A percentile compares a stretch with the other conserved stretches of the same genome.
Conservation (phyloP, 2,888 invertebrate genomes). For the Vesta saturnalis region DNA sequence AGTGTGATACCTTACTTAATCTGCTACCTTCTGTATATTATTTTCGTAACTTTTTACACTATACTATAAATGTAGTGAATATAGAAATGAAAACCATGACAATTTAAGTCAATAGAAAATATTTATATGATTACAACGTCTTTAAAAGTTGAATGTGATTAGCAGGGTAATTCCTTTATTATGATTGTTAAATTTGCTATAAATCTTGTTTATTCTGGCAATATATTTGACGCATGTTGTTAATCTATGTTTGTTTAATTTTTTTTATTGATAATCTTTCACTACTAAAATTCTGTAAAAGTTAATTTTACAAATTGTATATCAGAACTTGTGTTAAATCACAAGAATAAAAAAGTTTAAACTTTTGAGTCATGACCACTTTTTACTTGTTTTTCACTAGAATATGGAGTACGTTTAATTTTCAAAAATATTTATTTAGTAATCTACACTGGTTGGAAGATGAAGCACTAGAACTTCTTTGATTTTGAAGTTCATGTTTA, state of each 20-base stretch:
- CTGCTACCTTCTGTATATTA: slow-evolving; percentile 45
- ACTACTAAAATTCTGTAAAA: neutral
- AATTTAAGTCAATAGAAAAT: slow-evolving; percentile 38
- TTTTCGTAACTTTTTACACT: slow-evolving; percentile 45
- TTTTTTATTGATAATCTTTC: neutral
- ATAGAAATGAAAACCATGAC: slow-evolving; percentile 35
- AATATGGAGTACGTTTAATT: too few relatives aligned
- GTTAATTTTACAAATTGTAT: neutral
- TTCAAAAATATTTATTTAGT: too few relatives aligned
- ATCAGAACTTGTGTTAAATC: neutral
- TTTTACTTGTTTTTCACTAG: too few relatives aligned
- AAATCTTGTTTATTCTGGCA: slow-evolving; percentile 24
- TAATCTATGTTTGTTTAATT: too few relatives aligned
- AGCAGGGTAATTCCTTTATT: slow-evolving; percentile 30
- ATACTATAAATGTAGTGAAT: slow-evolving; percentile 32
- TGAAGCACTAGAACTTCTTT: too few relatives aligned
- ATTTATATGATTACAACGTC: slow-evolving; percentile 28
- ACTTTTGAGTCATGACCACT: too few relatives aligned
- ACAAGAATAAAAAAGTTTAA: too few relatives aligned
- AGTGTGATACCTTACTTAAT: slow-evolving; percentile 41
- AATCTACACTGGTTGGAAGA: too few relatives aligned
- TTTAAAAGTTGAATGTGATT: slow-evolving; percentile 26
- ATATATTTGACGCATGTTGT: neutral
- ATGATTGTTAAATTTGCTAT: slow-evolving; percentile 22
- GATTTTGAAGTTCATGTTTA: too few relatives aligned